A percentile compares a stretch with the other conserved stretches of the same genome.
phyloP scores from a whole-genome alignment of 2,797 vertebrate species.

The Nyctalus aviator region DNA sequence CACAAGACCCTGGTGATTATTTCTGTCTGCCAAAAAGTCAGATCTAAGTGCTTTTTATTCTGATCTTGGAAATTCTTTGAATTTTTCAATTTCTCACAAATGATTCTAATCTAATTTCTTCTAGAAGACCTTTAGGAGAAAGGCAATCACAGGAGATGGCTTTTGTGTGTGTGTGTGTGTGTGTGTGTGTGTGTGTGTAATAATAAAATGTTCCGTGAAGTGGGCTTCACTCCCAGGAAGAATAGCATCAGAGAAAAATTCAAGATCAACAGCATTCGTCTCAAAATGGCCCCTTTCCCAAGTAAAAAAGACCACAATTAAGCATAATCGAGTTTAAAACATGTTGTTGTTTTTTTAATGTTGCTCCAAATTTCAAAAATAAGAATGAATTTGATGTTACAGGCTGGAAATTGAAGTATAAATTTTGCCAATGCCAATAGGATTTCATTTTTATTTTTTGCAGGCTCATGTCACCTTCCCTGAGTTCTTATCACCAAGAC shows the following conservation, averaged over 20 bases:
- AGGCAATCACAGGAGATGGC: not conserved
- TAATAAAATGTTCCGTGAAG: slow-evolving; percentile 52
- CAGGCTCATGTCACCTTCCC: not conserved
- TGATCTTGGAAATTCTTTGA: slow-evolving; percentile 48
- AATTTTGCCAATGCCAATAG: not conserved
- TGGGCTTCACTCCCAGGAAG: not conserved
- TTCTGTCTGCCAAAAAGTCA: not conserved
- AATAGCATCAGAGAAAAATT: not conserved
- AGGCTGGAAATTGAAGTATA: not conserved
- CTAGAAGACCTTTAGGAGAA: not conserved
- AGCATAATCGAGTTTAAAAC: slow-evolving; percentile 7
- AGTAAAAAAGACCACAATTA: not conserved
- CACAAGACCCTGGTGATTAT: not conserved
- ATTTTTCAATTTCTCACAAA: slow-evolving; percentile 42
- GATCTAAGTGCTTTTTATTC: not conserved
- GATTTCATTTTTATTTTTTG: not conserved
- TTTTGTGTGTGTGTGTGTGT: not conserved
- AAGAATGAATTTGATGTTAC: not conserved
- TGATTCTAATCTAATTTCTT: slow-evolving; percentile 55
- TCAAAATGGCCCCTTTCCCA: slow-evolving; percentile 22
- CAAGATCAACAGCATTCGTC: not conserved
- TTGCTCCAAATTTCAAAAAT: slow-evolving; percentile 19
- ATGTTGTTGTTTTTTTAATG: not conserved
- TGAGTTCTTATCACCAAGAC: not conserved
- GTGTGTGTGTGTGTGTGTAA: not conserved